These are phyloP conservation scores for Ramphastos sulfuratus DNA, from an alignment of 2,113 vertebrate genomes.

Conservation along the genomic window DNA sequence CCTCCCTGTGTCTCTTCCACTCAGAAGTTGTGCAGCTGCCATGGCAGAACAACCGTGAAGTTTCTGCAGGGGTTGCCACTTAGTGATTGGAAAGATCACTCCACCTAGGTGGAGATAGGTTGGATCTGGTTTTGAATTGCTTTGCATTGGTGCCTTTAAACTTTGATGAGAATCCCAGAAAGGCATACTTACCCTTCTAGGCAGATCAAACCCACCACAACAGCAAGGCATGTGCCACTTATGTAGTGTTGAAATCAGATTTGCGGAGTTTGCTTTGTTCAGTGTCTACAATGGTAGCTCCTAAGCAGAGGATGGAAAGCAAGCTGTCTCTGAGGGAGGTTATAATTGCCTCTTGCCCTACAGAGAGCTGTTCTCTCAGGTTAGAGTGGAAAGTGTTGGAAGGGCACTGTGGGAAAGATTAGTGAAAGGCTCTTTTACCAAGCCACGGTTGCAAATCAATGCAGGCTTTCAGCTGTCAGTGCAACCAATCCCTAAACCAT, in stretches of 20 bases:
- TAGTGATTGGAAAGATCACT: background rate
- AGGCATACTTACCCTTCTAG: background rate
- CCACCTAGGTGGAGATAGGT: background rate
- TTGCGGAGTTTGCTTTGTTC: background rate
- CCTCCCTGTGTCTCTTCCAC: background rate
- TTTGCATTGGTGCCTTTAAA: background rate
- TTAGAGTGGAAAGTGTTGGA: background rate
- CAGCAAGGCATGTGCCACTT: background rate
- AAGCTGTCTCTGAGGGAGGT: background rate
- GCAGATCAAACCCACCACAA: background rate
- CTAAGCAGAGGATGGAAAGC: background rate
- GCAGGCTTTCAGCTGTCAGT: conserved; percentile 48
- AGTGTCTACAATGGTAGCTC: background rate
- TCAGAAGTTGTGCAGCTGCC: background rate
- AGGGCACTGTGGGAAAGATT: conserved; percentile 8
- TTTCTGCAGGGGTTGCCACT: background rate
- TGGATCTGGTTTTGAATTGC: background rate
- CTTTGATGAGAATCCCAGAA: background rate
- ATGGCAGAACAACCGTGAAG: background rate
- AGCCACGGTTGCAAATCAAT: conserved; percentile 13
- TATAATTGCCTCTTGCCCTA: conserved; percentile 21
- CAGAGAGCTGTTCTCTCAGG: conserved; percentile 24
- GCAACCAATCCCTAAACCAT: conserved; percentile 38
- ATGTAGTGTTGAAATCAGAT: background rate
- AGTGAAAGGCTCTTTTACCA: conserved; percentile 8